phyloP scores from a whole-genome alignment of 2,113 vertebrate species.

The Callorhinus ursinus region DNA sequence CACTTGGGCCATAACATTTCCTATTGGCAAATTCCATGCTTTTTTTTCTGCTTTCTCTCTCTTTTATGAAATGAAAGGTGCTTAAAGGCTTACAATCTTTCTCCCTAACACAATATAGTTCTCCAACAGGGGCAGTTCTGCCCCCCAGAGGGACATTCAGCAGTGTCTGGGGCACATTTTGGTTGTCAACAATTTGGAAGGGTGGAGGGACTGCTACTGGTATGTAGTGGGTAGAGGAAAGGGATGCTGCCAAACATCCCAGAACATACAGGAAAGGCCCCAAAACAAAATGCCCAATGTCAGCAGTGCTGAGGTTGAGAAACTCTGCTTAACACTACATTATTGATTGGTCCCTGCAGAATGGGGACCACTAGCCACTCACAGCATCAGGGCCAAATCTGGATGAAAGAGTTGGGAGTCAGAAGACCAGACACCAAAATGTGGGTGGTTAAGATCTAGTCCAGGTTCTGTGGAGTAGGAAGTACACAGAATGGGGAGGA shows the following conservation, averaged over 20 bases:
- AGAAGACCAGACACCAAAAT: not conserved
- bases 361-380: not conserved
- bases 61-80: not conserved
- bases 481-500: not conserved
- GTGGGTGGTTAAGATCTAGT: not conserved
- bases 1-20: not conserved
- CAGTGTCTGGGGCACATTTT: not conserved
- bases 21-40: not conserved
- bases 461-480: not conserved
- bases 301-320: not conserved
- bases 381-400: not conserved
- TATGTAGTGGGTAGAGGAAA: not conserved
- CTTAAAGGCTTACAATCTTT: not conserved
- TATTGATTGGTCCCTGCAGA: not conserved
- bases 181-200: not conserved
- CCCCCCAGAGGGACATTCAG: not conserved
- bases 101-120: not conserved
- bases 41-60: not conserved
- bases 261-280: not conserved
- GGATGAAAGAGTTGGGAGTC: not conserved
- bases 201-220: too few relatives aligned
- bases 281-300: not conserved
- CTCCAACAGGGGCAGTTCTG: not conserved
- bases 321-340: accelerated
- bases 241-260: not conserved